Conservation (phyloP, 2,113 vertebrate species). For the Helogale parvula region DNA sequence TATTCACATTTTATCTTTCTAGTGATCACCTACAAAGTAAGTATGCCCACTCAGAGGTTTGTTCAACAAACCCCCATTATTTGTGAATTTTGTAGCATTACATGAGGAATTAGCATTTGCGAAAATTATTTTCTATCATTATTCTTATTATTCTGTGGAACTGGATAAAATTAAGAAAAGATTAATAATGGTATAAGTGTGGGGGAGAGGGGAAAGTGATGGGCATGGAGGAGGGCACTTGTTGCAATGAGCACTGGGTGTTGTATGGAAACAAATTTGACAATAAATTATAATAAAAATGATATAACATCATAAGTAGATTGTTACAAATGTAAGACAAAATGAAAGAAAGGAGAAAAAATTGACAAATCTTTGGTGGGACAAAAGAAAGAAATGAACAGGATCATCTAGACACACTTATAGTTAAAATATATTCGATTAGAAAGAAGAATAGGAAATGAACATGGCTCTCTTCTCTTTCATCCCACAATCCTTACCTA, state of each 20-base stretch:
- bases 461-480: not conserved
- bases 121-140: not conserved
- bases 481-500: not conserved
- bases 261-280: too few relatives aligned
- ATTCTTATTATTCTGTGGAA: not conserved
- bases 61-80: not conserved
- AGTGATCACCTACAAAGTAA: not conserved
- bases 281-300: not conserved
- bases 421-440: not conserved
- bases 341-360: not conserved
- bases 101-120: not conserved
- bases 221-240: too few relatives aligned
- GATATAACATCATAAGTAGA: not conserved
- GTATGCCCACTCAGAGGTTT: not conserved
- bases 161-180: not conserved
- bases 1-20: slow-evolving; percentile 27
- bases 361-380: not conserved
- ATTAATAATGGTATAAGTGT: not conserved
- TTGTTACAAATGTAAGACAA: not conserved
- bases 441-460: not conserved
- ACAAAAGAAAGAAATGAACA: not conserved
- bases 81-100: not conserved
- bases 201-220: too few relatives aligned
- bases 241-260: too few relatives aligned
- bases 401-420: not conserved